These are phyloP conservation scores for Neoseiulus cucumeris DNA, from an alignment of 1,140 invertebrate genomes.

Conservation along the genomic window DNA sequence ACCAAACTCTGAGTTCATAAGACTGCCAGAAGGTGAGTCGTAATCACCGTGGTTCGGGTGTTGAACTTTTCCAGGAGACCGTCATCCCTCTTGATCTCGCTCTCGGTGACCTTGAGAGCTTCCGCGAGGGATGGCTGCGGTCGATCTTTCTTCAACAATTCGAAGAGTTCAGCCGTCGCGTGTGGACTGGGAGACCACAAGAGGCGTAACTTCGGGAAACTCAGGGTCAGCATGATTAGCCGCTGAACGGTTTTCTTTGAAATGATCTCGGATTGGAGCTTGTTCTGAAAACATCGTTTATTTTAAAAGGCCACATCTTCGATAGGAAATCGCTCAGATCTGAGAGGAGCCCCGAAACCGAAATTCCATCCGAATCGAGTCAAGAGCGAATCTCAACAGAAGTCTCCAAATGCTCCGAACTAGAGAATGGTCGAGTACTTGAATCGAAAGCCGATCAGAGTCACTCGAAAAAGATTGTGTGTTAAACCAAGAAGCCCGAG, in stretches of 20 bases:
- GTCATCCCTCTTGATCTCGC: not conserved
- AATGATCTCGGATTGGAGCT: not conserved
- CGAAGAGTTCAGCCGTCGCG: slow-evolving; percentile 83
- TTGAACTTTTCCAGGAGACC: not conserved
- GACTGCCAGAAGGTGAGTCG: too few relatives aligned
- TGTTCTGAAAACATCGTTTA: not conserved
- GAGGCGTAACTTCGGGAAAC: slow-evolving; percentile 73
- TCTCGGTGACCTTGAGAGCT: slow-evolving; percentile 15
- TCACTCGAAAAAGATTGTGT: too few relatives aligned
- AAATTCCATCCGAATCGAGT: too few relatives aligned
- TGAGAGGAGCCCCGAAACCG: too few relatives aligned
- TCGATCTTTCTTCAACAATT: slow-evolving; percentile 36
- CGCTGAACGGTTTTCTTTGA: not conserved
- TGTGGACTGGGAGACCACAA: slow-evolving; percentile 90
- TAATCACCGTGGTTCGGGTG: not conserved
- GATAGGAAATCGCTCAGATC: too few relatives aligned
- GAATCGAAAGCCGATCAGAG: too few relatives aligned
- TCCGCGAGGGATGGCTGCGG: slow-evolving; percentile 20
- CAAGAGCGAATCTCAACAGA: too few relatives aligned
- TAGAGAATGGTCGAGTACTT: too few relatives aligned
- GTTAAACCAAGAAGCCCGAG: too few relatives aligned
- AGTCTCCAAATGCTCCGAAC: too few relatives aligned
- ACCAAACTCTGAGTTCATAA: too few relatives aligned
- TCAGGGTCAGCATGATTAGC: slow-evolving; percentile 71
- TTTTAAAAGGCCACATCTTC: too few relatives aligned